Conservation (phyloP, 1,140 invertebrate species). For the Diabrotica virgifera region DNA sequence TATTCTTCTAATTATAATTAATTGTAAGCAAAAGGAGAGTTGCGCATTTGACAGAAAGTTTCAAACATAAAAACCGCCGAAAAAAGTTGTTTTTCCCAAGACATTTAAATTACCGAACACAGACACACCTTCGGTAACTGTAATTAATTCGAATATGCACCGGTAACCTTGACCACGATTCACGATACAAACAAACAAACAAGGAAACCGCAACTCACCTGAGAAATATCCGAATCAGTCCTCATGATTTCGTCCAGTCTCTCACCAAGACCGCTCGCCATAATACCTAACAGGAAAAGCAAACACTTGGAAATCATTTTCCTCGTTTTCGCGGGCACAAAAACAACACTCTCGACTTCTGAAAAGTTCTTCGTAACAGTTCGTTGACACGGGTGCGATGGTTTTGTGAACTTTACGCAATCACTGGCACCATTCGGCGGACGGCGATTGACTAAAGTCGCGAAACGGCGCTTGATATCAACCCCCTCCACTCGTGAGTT, state of each 20-base stretch:
- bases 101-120: too few relatives aligned
- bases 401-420: neutral
- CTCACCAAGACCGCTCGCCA: slow-evolving; percentile 5
- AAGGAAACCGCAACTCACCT: slow-evolving; percentile 42
- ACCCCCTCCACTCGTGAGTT: slow-evolving; percentile 1
- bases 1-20: too few relatives aligned
- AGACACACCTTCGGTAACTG: too few relatives aligned
- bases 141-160: too few relatives aligned
- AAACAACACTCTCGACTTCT: neutral
- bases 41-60: too few relatives aligned
- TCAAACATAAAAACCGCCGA: too few relatives aligned
- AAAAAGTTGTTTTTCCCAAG: too few relatives aligned
- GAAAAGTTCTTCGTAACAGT: slow-evolving; percentile 5
- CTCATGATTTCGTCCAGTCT: slow-evolving; percentile 45
- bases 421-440: neutral
- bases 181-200: slow-evolving; percentile 19
- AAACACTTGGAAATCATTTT: slow-evolving; percentile 6
- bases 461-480: slow-evolving; percentile 2
- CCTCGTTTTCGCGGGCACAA: neutral
- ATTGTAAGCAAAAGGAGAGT: too few relatives aligned
- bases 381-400: slow-evolving; percentile 7
- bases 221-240: slow-evolving; percentile 50
- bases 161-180: slow-evolving; percentile 22
- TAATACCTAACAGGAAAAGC: slow-evolving; percentile 8
- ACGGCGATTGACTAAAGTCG: slow-evolving; percentile 5